Evolutionary conservation across 2,113 vertebrate species (phyloP).

Genomic region (Ancistrus triradiatus): DNA sequence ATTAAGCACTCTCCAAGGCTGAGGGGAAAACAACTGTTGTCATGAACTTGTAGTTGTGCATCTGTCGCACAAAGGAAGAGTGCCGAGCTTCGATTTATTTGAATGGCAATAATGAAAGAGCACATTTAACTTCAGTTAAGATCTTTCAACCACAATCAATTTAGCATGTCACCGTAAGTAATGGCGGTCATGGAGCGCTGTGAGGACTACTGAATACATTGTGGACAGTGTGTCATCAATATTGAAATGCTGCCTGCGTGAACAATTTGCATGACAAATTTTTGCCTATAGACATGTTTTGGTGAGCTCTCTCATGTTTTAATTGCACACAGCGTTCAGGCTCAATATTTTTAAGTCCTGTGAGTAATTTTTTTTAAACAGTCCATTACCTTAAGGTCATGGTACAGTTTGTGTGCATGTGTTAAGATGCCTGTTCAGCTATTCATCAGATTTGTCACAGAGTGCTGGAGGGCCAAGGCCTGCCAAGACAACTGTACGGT

Average conservation of each 20-base stretch:
- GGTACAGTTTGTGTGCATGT: constrained; percentile 8
- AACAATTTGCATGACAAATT: constrained; percentile 33
- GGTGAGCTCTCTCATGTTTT: not conserved
- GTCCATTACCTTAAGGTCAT: constrained; percentile 20
- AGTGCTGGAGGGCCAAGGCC: constrained; percentile 16
- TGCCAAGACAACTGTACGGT: not conserved
- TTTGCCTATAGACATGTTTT: constrained; percentile 28
- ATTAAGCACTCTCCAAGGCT: constrained; percentile 48
- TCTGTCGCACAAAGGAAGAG: constrained; percentile 49
- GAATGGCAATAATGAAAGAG: constrained; percentile 70
- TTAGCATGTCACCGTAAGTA: constrained; percentile 69
- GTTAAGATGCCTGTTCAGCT: constrained; percentile 19
- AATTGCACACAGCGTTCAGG: not conserved
- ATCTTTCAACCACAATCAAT: constrained; percentile 79
- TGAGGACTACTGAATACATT: constrained; percentile 42
- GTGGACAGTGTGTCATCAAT: constrained; percentile 58
- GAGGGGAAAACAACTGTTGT: constrained; percentile 57
- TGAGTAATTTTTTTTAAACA: constrained; percentile 34
- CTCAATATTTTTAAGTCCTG: constrained; percentile 8
- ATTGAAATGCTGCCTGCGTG: constrained; percentile 30
- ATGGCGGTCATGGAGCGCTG: constrained; percentile 64
- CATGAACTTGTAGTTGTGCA: constrained; percentile 52
- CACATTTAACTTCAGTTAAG: constrained; percentile 76
- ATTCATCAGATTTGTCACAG: constrained; percentile 30
- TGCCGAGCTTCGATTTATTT: constrained; percentile 64